phyloP scores from a whole-genome alignment of 2,797 vertebrate species.

The Eulemur mongoz region DNA sequence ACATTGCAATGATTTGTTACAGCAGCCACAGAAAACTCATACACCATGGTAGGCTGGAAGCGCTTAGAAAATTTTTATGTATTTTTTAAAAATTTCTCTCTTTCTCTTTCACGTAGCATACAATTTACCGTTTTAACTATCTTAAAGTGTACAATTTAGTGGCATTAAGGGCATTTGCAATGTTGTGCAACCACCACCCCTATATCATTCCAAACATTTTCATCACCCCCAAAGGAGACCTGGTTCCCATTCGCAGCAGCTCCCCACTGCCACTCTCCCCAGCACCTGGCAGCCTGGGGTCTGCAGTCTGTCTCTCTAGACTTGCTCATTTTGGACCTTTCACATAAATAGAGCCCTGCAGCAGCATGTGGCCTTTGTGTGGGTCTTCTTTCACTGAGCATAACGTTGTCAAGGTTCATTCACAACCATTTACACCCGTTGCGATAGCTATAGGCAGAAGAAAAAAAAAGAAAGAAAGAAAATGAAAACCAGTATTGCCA shows the following conservation, averaged over 20 bases:
- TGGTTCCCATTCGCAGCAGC: background rate
- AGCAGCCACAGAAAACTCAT: background rate
- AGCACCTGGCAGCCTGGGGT: no score
- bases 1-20: background rate
- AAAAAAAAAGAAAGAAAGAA: background rate
- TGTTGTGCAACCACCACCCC: background rate
- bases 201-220: background rate
- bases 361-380: no score
- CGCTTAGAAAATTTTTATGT: background rate
- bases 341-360: no score
- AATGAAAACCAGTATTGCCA: background rate
- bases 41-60: background rate
- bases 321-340: background rate
- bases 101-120: background rate
- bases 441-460: background rate
- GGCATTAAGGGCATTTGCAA: background rate
- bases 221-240: background rate
- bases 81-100: background rate
- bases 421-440: no score
- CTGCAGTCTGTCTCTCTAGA: background rate
- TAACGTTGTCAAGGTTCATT: background rate
- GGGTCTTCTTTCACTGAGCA: background rate
- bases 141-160: background rate
- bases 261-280: background rate
- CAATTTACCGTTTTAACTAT: background rate